Evolutionary conservation across 1,140 invertebrate genomes (phyloP), one percentile per base, ranked within the genome.

Genomic region (Drosophila erecta): DNA sequence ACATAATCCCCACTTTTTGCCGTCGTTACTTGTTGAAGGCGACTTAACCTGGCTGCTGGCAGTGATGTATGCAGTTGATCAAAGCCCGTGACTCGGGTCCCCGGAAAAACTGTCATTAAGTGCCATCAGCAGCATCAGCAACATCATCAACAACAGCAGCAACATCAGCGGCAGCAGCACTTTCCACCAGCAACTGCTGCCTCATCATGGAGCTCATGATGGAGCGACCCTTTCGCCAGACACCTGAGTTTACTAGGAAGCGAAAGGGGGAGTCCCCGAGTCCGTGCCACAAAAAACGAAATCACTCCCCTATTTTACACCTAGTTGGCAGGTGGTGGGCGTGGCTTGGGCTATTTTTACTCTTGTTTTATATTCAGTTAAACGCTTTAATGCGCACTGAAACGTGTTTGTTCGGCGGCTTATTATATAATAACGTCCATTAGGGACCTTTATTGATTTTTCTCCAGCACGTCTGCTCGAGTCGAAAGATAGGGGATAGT

Each of bases 391-490:
- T 85, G 81, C 76, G 67, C 65, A 55, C 27, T 58, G 75, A 76
- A 66, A 76, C 76, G 84, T 80, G 84, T 84, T 89, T 80, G 84
- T 71, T 79, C 57, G 59, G 57, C 46, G 62, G 84, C 84, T 89
- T 87, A 89, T 89, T 87, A 87, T 89, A 87, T 84, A 87, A 89
- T 84, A 84, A 83, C 76, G 86, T 87, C 76, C 84, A 87, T 87
- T 87, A 89, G 58, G 79, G 80, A 53, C 72, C 74, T 89, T 87
- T 87, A 87, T 87, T 87, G 84, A 87, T 87, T 87, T 87, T 87
- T 59, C 66, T 84, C 77, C 64, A 70, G 76, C 79, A 84, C 84
- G 79, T 87, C 75, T 79, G 71, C 64, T 55, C 27, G 17, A 35
- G 65, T 15, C 41, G 38, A 35, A 44, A 49, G 38, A 10, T 30